Percentiles rank a stretch among this genome's conserved stretches.
Evolutionary conservation across 2,797 vertebrate genomes (phyloP).

Genomic region (Hyperoplus lanceolatus): DNA sequence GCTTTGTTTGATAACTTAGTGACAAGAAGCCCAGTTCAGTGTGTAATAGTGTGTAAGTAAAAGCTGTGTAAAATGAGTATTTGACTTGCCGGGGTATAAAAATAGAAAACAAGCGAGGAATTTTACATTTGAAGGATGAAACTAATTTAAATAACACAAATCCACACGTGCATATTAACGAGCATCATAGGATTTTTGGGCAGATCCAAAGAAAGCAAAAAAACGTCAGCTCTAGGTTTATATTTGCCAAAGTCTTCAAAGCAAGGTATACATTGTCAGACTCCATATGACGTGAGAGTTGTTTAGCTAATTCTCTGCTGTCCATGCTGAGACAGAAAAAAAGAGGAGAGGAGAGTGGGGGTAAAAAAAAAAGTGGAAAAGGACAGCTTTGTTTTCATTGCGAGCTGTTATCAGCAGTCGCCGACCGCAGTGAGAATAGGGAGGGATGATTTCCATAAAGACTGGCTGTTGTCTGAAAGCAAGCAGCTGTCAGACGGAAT

Average conservation of each 20-base stretch:
- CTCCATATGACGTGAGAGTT: conserved; percentile 39
- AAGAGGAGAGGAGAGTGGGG: neutral
- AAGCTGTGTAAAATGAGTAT: neutral
- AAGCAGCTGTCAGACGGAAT: conserved; percentile 86
- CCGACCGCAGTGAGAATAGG: conserved; percentile 69
- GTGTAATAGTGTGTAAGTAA: neutral
- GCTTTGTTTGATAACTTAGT: conserved; percentile 7
- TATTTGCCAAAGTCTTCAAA: conserved; percentile 29
- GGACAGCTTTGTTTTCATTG: conserved; percentile 75
- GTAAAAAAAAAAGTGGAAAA: conserved; percentile 40
- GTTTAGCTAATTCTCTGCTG: conserved; percentile 51
- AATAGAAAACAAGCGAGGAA: conserved; percentile 8
- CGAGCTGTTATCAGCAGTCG: conserved; percentile 69
- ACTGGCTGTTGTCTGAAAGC: conserved; percentile 85
- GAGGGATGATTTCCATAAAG: conserved; percentile 85
- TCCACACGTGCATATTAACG: neutral
- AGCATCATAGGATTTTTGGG: conserved; percentile 12
- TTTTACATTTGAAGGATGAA: conserved; percentile 19
- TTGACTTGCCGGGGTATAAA: conserved; percentile 3
- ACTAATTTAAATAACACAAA: neutral
- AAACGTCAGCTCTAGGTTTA: conserved; percentile 15
- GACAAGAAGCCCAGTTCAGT: neutral
- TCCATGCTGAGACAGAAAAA: conserved; percentile 34
- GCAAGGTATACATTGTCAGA: conserved; percentile 13
- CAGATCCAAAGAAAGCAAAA: conserved; percentile 22